Percentiles rank a stretch among this genome's conserved stretches.
These are phyloP conservation scores for Ganaspis sp. DNA, from an alignment of 1,140 invertebrate species.

Conservation along the genomic window DNA sequence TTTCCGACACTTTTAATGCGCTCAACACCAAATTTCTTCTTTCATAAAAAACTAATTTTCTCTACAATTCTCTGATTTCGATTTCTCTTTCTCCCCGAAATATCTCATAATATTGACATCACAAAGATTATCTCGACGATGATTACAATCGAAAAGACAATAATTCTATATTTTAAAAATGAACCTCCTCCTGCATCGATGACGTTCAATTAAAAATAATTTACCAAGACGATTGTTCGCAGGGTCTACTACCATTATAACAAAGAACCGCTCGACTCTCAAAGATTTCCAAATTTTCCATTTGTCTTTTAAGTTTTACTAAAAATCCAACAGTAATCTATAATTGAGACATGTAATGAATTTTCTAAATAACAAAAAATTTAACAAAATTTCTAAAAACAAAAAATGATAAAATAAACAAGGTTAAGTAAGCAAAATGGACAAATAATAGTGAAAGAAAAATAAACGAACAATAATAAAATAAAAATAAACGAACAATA, in stretches of 20 bases:
- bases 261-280: conserved; percentile 52
- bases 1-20: not conserved
- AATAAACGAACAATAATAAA: too few species aligned
- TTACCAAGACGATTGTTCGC: conserved; percentile 39
- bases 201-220: not conserved
- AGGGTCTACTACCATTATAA: conserved; percentile 42
- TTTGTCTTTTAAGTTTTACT: not conserved
- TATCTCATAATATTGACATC: conserved; percentile 6
- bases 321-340: not conserved
- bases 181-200: not conserved
- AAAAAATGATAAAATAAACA: too few species aligned
- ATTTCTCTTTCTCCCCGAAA: not conserved
- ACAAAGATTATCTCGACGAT: conserved; percentile 20
- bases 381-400: too few species aligned
- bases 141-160: not conserved
- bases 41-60: conserved; percentile 18
- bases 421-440: too few species aligned
- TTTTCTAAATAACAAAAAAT: not conserved
- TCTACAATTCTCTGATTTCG: not conserved
- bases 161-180: not conserved
- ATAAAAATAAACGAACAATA: too few species aligned
- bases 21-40: not conserved
- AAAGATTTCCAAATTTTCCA: conserved; percentile 27
- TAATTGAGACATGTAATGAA: not conserved
- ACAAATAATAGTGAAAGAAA: too few species aligned